phyloP scores from a whole-genome alignment of 2,888 invertebrate species.

The Xestia c-nigrum region DNA sequence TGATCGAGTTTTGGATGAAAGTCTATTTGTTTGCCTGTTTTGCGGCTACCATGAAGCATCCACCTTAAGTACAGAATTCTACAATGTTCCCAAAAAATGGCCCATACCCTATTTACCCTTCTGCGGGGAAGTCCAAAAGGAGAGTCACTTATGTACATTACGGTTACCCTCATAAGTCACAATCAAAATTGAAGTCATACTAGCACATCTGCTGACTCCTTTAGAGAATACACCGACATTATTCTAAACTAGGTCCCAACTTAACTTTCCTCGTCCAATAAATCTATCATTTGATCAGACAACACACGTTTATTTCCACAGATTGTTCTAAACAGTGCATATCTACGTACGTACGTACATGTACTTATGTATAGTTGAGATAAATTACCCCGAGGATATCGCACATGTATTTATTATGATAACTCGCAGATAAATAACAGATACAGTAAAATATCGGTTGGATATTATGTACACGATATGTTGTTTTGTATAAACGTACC shows the following conservation, averaged over 20 bases:
- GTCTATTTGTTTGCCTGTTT: too few species aligned
- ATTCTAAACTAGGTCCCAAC: not conserved
- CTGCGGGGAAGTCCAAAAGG: too few species aligned
- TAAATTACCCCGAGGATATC: constrained; percentile 44
- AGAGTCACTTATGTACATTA: not conserved
- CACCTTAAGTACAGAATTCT: too few species aligned
- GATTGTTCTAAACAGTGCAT: constrained; percentile 3
- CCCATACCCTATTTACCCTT: too few species aligned
- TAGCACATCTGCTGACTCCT: not conserved
- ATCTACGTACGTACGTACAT: not conserved
- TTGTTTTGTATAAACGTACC: constrained; percentile 2
- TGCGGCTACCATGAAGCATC: too few species aligned
- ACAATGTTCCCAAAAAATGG: too few species aligned
- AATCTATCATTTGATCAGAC: constrained; percentile 24
- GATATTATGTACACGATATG: constrained; percentile 5
- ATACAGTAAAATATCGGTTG: constrained; percentile 36
- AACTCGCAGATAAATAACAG: constrained; percentile 52
- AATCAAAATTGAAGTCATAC: not conserved
- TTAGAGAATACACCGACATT: not conserved
- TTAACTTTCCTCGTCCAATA: constrained; percentile 35
- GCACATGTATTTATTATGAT: constrained; percentile 52
- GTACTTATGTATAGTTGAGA: constrained; percentile 21
- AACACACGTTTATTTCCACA: constrained; percentile 27
- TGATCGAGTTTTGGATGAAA: too few species aligned
- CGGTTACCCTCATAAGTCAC: not conserved